Percentiles rank a stretch among this genome's conserved stretches.
These are phyloP conservation scores for Mormoops blainvillei DNA, from an alignment of 2,113 vertebrate genomes.

Conservation along the genomic window DNA sequence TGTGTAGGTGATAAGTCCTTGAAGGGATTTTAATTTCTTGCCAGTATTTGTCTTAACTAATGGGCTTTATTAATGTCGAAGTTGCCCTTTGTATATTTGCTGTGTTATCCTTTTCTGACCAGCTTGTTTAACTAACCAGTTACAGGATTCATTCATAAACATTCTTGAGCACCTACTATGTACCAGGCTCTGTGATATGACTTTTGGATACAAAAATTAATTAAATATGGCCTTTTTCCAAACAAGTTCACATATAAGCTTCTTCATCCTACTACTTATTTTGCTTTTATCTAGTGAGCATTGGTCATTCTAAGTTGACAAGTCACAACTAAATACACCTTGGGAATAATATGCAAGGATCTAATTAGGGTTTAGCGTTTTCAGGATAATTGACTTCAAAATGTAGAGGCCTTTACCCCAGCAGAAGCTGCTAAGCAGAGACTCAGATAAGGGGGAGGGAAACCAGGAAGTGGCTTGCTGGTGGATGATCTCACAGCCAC, in stretches of 20 bases:
- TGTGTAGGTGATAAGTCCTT: background rate
- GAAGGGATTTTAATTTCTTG: background rate
- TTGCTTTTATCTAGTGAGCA: background rate
- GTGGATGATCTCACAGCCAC: background rate
- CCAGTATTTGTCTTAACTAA: slow-evolving; percentile 14
- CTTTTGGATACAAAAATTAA: background rate
- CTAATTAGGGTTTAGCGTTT: background rate
- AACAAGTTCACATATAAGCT: background rate
- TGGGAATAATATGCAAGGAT: background rate
- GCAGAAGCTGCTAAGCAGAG: background rate
- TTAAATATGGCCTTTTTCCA: background rate
- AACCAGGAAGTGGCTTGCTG: background rate
- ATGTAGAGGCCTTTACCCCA: background rate
- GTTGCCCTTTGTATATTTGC: background rate
- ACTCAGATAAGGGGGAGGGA: background rate
- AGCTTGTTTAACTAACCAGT: background rate
- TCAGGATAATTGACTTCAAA: background rate
- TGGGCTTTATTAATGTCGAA: background rate
- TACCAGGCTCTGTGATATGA: background rate
- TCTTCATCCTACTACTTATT: background rate
- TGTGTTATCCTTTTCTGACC: background rate
- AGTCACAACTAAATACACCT: background rate
- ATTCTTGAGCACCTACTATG: background rate
- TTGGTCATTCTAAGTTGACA: background rate
- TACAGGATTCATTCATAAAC: background rate